A percentile compares a stretch with the other conserved stretches of the same genome.
Evolutionary conservation across 53 echinoderm and acorn worm species (phyloP).

Genomic region (Actinopyga echinites): DNA sequence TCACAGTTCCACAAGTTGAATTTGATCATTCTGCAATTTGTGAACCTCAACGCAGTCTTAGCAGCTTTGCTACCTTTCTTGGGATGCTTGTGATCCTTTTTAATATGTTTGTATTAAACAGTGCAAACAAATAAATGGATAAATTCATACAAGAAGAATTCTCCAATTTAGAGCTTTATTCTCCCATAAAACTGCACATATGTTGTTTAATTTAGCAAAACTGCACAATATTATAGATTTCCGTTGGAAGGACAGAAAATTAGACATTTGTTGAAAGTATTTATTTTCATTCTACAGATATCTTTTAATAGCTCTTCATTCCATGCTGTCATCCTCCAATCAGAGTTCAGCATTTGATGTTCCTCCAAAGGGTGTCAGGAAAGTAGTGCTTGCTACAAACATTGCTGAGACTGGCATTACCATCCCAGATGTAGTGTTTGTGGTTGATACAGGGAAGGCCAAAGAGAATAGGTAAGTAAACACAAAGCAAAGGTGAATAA

Average conservation of each 20-base stretch:
- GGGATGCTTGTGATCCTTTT: too few species aligned
- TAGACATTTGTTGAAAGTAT: not conserved
- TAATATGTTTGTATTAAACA: too few species aligned
- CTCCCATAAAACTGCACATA: not conserved
- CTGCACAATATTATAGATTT: too few species aligned
- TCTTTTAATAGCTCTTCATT: constrained; percentile 76
- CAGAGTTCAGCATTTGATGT: constrained; percentile 84
- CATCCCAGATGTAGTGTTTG: constrained; percentile 94
- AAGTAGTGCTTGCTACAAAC: constrained; percentile 95
- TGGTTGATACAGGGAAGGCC: constrained; percentile 88
- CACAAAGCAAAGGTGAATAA: not conserved
- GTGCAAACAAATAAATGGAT: too few species aligned
- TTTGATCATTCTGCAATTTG: too few species aligned
- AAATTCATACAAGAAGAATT: too few species aligned
- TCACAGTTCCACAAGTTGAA: too few species aligned
- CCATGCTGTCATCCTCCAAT: constrained; percentile 86
- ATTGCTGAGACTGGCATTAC: constrained; percentile 97
- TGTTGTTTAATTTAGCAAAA: not conserved
- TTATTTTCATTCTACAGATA: constrained; percentile 53
- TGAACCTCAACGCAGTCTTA: too few species aligned
- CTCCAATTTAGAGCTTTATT: too few species aligned
- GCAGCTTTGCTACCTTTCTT: too few species aligned
- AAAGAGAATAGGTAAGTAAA: constrained; percentile 85
- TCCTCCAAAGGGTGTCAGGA: constrained; percentile 78
- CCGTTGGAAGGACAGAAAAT: too few species aligned